A percentile compares a stretch with the other conserved stretches of the same genome.
Conservation (phyloP, 2,888 invertebrate species). For the Xanthia icteritia region DNA sequence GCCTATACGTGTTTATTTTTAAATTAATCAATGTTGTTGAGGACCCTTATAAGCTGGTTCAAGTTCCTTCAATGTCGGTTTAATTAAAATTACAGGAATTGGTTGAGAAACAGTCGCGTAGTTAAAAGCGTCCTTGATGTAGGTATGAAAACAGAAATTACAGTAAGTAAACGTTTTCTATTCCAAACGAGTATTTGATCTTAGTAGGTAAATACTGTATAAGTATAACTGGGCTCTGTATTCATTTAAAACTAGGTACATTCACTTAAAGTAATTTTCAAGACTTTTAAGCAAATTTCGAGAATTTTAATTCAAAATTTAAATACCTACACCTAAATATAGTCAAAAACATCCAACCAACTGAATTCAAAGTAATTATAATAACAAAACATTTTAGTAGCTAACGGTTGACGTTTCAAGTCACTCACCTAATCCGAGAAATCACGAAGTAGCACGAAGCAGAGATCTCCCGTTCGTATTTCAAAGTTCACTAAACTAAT, state of each 20-base stretch:
- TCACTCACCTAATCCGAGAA: constrained; percentile 38
- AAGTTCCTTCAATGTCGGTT: constrained; percentile 40
- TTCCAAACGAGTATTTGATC: neutral
- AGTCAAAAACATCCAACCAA: neutral
- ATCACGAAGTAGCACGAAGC: constrained; percentile 47
- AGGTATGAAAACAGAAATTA: constrained; percentile 7
- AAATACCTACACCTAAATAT: neutral
- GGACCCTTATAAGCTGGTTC: constrained; percentile 32
- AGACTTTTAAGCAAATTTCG: neutral
- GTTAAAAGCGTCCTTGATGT: constrained; percentile 3
- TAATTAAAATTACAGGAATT: constrained; percentile 39
- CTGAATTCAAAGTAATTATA: constrained; percentile 33
- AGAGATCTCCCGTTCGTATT: constrained; percentile 41
- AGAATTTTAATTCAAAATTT: neutral
- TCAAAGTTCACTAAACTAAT: constrained; percentile 62
- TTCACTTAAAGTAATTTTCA: neutral
- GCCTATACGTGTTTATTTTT: constrained; percentile 42
- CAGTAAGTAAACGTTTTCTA: neutral
- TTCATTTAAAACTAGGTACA: neutral
- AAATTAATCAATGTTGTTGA: constrained; percentile 40
- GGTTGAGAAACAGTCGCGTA: neutral
- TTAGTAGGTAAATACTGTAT: neutral
- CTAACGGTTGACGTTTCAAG: constrained; percentile 21
- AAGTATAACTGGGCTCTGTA: neutral
- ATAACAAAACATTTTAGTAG: constrained; percentile 39